These are phyloP conservation scores for Pseudoatta argentina DNA, from an alignment of 1,140 invertebrate species.

Conservation along the genomic window DNA sequence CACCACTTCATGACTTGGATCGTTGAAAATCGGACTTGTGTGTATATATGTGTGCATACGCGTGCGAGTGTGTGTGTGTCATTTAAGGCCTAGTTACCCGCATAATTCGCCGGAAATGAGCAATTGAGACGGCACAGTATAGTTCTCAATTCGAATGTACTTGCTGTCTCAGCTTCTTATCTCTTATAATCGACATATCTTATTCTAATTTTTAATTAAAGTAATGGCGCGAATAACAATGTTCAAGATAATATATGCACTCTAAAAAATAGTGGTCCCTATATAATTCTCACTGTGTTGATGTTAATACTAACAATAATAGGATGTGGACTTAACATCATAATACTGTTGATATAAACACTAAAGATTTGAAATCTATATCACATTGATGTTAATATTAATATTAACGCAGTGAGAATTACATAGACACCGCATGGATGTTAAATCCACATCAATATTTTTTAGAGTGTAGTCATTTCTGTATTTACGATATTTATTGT, in stretches of 20 bases:
- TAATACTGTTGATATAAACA: no score
- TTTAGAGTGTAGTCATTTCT: no score
- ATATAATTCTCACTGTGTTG: no score
- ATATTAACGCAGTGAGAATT: no score
- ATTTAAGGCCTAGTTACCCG: not conserved
- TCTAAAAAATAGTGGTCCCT: no score
- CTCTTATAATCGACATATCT: not conserved
- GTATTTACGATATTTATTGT: no score
- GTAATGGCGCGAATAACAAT: not conserved
- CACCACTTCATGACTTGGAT: not conserved
- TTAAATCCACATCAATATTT: no score
- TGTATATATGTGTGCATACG: not conserved
- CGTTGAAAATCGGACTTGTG: not conserved
- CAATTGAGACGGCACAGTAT: not conserved
- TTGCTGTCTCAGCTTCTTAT: not conserved
- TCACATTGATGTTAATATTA: no score
- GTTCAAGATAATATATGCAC: not conserved
- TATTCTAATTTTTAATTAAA: not conserved
- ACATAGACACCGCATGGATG: no score
- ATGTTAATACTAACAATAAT: no score
- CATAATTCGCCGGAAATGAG: not conserved
- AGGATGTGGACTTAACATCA: no score
- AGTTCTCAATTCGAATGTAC: not conserved
- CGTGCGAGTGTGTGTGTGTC: not conserved
- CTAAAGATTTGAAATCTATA: no score